These are phyloP conservation scores for Priocnemis perturbator DNA, from an alignment of 2,888 invertebrate genomes.

Conservation along the genomic window DNA sequence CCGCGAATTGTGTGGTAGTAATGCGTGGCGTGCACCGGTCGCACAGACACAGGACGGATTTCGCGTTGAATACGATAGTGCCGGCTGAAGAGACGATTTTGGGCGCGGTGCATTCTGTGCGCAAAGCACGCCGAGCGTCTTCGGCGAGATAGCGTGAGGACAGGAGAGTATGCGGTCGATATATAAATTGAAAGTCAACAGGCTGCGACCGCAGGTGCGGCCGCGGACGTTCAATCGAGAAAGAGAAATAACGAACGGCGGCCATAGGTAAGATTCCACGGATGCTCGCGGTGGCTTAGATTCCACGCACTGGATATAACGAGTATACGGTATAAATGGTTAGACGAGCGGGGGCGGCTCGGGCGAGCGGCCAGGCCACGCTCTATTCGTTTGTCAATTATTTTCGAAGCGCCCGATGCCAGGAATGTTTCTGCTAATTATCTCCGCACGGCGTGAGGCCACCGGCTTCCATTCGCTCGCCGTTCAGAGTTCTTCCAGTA, in stretches of 20 bases:
- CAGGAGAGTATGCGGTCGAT: too few relatives aligned
- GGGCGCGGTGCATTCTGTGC: too few relatives aligned
- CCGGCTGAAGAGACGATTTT: too few relatives aligned
- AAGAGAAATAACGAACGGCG: constrained; percentile 28
- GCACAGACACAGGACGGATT: too few relatives aligned
- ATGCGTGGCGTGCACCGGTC: too few relatives aligned
- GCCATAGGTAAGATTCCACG: constrained; percentile 31
- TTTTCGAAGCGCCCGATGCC: constrained; percentile 45
- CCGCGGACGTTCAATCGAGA: constrained; percentile 12
- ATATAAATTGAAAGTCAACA: too few relatives aligned
- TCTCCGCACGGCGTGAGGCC: constrained; percentile 22
- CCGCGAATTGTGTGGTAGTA: too few relatives aligned
- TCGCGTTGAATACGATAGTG: too few relatives aligned
- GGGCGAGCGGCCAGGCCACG: constrained; percentile 14
- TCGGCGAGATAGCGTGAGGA: too few relatives aligned
- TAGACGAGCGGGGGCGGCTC: constrained; percentile 17
- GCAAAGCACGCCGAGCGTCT: too few relatives aligned
- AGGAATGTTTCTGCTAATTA: constrained; percentile 61
- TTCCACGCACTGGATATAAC: constrained; percentile 35
- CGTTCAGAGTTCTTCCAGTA: constrained; percentile 47
- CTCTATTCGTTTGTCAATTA: constrained; percentile 41
- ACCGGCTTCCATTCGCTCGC: constrained; percentile 30
- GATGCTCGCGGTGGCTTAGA: constrained; percentile 39
- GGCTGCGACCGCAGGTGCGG: too few relatives aligned
- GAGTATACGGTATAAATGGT: constrained; percentile 39